Base-by-base conservation (phyloP, 2,888 invertebrate genomes). In the Mythimna vitellina region DNA sequence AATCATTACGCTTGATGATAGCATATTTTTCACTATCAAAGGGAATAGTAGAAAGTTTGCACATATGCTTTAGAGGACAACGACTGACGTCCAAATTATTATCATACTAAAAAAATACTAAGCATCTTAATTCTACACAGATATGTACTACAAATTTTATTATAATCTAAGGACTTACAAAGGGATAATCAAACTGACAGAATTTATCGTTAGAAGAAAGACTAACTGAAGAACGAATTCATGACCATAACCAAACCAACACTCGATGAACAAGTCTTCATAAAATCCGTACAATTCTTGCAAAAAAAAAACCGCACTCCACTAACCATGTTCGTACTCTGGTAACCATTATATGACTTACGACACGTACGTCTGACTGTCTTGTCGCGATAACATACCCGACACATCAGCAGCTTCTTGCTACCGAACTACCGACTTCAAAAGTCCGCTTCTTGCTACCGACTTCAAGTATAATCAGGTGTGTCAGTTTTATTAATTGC, bases 401-500 rank as follows among this genome's bases (percentile, higher is more conserved):
- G n/a, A 54, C 56, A 54, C 81, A 65, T 62, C 42, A 61, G 46
- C 54, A 67, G 29, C 38, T 76, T 76, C 77, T 78, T 66, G 78
- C 73, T 54, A 60, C 73, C 60, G 56, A 57, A 60, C 56, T 54
- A 54, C 78, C 49, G 68, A 42, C 62, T 63, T 66, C 32, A 68
- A 54, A 60, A 60, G 35, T 60, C 38, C 0, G 7, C 7, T 38
- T 60, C 60, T 38, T 38, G 60, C 60, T 60, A 38, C 58, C 58
- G 38, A 60, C 60, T 22, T 60, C 38, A 60, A 38, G 7, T 60
- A 65, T 66, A 64, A 69, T 68, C 54, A 77, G 60, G 63, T 65
- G 57, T 57, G 68, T 65, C 51, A 67, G 66, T 70, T 82, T 82
- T 70, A 61, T 73, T 77, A 68, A 69, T 78, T 77, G 49, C 51